Base-by-base conservation (phyloP, 2,113 vertebrate genomes). In the Channa maculata region DNA sequence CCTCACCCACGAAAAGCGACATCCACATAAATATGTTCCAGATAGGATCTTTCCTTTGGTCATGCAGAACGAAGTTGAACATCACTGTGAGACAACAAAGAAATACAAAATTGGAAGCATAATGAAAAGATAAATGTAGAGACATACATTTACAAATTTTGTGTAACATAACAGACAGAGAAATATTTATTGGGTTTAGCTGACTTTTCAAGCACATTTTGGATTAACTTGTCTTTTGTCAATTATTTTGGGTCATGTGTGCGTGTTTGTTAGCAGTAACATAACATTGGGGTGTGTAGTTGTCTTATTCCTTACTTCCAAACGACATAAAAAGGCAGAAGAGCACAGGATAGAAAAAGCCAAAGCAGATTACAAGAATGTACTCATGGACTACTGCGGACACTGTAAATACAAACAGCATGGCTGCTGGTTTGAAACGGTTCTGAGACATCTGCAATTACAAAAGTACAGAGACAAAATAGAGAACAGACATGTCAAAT, bases 1-100 rank as follows among this genome's bases (percentile, higher is more conserved):
- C 97, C 0, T 97, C 92, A 60, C 98, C 97, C 82, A 97, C 89
- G 76, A 99, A 99, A 5, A 99, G 94, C 2, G 96, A 94, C 0
- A 95, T 96, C 98, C 97, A 99, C 95, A 99, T 96, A 89, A 99
- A 92, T 70, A 99, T 93, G 0, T 99, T 99, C 97, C 97, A 99
- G 89, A 99, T 94, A 0, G 97, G 96, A 45, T 95, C 96, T 90
- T 97, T 98, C 77, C 97, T 94, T 70, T 91, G 94, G 78, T 99
- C 97, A 2, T 98, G 96, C 15, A 98, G 93, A 76, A 97, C 94
- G 87, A 99, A 99, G 92, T 99, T 98, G 84, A 99, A 98, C 89
- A 96, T 83, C 94, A 98, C 98, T 99, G 67, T 53, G 13, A 74
- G 8, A 49, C 36, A 49, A 58, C 10, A 54, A 83, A 48, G 24